Evolutionary conservation across 2,888 invertebrate species (phyloP).

Genomic region (Mythimna impura): DNA sequence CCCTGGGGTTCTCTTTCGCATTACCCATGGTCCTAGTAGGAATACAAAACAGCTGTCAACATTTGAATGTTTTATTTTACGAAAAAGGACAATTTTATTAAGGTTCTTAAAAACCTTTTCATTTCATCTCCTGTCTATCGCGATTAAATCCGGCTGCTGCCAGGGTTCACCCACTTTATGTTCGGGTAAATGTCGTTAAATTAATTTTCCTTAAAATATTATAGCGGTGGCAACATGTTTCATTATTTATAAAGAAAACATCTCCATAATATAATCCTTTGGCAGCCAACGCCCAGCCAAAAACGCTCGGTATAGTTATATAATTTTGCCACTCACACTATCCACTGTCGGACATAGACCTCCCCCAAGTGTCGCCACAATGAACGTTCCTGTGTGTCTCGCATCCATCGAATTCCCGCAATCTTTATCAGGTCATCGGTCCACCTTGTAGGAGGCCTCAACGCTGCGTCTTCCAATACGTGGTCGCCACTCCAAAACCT

Average conservation of each 20-base stretch:
- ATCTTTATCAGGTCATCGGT: too few species aligned
- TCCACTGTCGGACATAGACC: too few species aligned
- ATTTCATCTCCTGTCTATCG: slow-evolving; percentile 53
- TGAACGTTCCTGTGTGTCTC: too few species aligned
- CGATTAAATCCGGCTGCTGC: slow-evolving; percentile 45
- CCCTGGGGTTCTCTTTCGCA: too few species aligned
- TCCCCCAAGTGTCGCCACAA: too few species aligned
- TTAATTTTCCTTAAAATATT: slow-evolving; percentile 42
- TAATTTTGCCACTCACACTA: too few species aligned
- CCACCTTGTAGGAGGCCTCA: too few species aligned
- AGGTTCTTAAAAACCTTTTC: slow-evolving; percentile 49
- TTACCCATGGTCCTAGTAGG: too few species aligned
- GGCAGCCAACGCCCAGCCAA: not conserved
- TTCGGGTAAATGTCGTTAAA: slow-evolving; percentile 43
- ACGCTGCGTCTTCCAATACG: too few species aligned
- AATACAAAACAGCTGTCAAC: slow-evolving; percentile 21
- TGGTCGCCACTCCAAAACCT: too few species aligned
- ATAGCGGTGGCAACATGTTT: slow-evolving; percentile 8
- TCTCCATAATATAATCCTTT: not conserved
- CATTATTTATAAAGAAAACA: not conserved
- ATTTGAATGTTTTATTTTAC: slow-evolving; percentile 14
- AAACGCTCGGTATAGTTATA: not conserved
- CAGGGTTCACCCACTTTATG: slow-evolving; percentile 34
- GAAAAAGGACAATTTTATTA: slow-evolving; percentile 50
- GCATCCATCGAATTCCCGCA: too few species aligned